A percentile compares a stretch with the other conserved stretches of the same genome.
phyloP scores from a whole-genome alignment of 2,113 vertebrate genomes.

The Toxotes jaculatrix region DNA sequence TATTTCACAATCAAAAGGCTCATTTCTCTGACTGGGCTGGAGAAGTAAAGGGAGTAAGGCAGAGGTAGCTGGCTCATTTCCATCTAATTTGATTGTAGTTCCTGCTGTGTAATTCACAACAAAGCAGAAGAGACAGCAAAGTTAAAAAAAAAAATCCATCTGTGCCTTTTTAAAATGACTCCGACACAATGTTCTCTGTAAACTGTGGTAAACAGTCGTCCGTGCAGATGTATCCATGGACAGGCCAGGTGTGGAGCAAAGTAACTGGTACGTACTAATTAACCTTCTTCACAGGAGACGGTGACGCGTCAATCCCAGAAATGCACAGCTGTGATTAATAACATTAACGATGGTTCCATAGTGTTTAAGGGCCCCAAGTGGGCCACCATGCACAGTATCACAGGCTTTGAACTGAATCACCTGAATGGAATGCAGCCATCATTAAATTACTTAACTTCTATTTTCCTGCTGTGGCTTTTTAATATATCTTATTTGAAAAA shows the following conservation, averaged over 20 bases:
- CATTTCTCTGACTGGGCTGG: neutral
- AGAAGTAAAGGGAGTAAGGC: too few species aligned
- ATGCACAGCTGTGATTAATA: neutral
- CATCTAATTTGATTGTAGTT: neutral
- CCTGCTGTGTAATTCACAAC: neutral
- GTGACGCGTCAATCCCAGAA: neutral
- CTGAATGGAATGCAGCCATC: constrained; percentile 1
- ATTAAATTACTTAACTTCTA: neutral
- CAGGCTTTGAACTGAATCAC: neutral
- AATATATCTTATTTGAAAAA: neutral
- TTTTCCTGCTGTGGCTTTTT: too few species aligned
- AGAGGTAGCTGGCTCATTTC: neutral
- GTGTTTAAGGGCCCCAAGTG: neutral
- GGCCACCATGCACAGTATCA: neutral
- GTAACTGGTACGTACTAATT: too few species aligned
- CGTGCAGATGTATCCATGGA: too few species aligned
- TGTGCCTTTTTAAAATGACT: neutral
- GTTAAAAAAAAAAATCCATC: neutral
- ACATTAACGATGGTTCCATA: neutral
- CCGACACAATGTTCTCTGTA: neutral
- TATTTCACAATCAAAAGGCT: neutral
- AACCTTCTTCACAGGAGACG: neutral
- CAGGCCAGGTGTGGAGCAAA: neutral
- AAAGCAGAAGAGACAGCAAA: neutral
- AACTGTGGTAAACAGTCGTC: too few species aligned